Base-by-base conservation (phyloP, 2,888 invertebrate genomes). In the Nymphalis polychloros region DNA sequence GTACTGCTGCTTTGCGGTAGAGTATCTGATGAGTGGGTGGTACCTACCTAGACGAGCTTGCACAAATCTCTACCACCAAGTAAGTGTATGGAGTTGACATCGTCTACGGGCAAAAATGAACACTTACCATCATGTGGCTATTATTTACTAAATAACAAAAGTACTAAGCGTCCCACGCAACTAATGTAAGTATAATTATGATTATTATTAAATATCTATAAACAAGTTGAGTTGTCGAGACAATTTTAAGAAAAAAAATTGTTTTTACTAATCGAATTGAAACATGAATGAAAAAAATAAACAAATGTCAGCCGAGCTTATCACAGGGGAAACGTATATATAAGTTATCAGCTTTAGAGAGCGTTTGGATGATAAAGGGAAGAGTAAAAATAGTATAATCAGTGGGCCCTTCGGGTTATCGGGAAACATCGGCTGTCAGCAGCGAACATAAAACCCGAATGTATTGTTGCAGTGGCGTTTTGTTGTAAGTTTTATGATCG, bases 341-440 rank as follows among this genome's bases (percentile, higher is more conserved):
- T 50, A 64, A 70, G 46, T 69, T 70, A 72, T 70, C 72, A 61
- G 35, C 49, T 46, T 62, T 62, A 67, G 63, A 59, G 48, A 48
- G 62, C 52, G 59, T 63, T 59, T 27, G 23, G 69, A 60, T 55
- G 64, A 70, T 64, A 70, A 70, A 46, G 60, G 50, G 55, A 35
- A 46, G 55, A 64, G 57, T 66, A 64, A 62, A 59, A 66, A 70
- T 66, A 68, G 46, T 68, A 64, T 69, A 70, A 70, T 72, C 70
- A 53, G 68, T 23, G 59, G n/a, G 69, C 66, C 63, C 69, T 64
- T 53, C n/a, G 65, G 72, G 70, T 72, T 68, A 68, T 68, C 70
- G 41, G 6, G 8, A 20, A 27, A 19, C 59, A 47, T 23, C 59
- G 41, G 7, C 59, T 60, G 60, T 48, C 48, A 48, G 27, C 55